A percentile compares a stretch with the other conserved stretches of the same genome.
Evolutionary conservation across 1,140 invertebrate genomes (phyloP).

Genomic region (Aphaenogaster floridana): DNA sequence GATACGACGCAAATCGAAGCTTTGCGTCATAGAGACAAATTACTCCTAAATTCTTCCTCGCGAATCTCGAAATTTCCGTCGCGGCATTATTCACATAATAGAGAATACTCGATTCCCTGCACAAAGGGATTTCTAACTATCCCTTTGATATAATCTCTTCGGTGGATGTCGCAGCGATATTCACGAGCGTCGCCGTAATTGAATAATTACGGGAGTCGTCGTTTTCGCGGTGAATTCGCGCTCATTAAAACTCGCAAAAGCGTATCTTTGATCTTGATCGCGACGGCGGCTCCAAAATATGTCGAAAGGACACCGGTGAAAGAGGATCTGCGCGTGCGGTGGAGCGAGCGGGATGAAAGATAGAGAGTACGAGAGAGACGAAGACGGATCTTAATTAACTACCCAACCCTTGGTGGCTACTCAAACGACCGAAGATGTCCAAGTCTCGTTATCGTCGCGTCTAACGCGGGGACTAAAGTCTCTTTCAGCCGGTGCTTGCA

Average conservation of each 20-base stretch:
- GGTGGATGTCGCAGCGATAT: background rate
- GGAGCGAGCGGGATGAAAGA: background rate
- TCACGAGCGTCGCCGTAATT: slow-evolving; percentile 25
- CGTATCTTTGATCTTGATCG: slow-evolving; percentile 43
- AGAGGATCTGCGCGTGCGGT: background rate
- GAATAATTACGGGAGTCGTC: slow-evolving; percentile 44
- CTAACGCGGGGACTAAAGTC: slow-evolving; percentile 18
- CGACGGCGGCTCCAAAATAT: slow-evolving; percentile 7
- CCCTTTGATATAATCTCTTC: slow-evolving; percentile 9
- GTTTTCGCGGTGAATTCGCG: background rate
- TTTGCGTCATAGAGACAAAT: background rate
- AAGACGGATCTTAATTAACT: slow-evolving; percentile 47
- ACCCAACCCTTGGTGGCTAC: background rate
- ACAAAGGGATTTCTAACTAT: slow-evolving; percentile 16
- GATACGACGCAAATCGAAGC: background rate
- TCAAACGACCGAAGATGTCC: slow-evolving; percentile 28
- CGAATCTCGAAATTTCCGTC: background rate
- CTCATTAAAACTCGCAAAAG: slow-evolving; percentile 48
- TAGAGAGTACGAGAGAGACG: background rate
- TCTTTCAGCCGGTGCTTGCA: slow-evolving; percentile 45
- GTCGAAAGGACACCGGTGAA: background rate
- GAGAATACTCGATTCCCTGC: background rate
- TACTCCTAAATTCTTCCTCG: background rate
- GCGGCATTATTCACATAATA: background rate
- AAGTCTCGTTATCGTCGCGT: slow-evolving; percentile 52